Percentiles rank a stretch among this genome's conserved stretches.
Evolutionary conservation across 1,140 invertebrate genomes (phyloP).

Genomic region (Arctopsyche grandis): DNA sequence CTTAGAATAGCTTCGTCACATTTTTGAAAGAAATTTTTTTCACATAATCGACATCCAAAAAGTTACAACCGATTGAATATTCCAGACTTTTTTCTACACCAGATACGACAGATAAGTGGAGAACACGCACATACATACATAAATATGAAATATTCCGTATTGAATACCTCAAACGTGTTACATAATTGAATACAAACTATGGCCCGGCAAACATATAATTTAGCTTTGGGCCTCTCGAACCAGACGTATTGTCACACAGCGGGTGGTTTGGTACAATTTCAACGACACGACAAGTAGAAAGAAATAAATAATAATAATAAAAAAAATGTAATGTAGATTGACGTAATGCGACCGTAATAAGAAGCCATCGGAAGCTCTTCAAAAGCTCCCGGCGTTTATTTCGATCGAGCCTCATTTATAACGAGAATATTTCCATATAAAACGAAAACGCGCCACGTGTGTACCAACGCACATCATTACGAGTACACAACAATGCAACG

Average conservation of each 20-base stretch:
- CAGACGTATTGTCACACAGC: slow-evolving; percentile 36
- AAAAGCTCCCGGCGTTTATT: neutral
- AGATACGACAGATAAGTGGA: too few species aligned
- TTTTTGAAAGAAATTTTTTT: too few species aligned
- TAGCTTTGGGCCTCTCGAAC: slow-evolving; percentile 29
- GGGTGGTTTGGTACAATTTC: slow-evolving; percentile 14
- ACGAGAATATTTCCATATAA: too few species aligned
- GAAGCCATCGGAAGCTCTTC: slow-evolving; percentile 7
- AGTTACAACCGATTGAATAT: too few species aligned
- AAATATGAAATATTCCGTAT: neutral
- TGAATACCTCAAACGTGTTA: neutral
- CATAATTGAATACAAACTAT: slow-evolving; percentile 43
- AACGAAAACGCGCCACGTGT: too few species aligned
- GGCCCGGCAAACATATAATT: slow-evolving; percentile 37
- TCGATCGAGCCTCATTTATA: neutral
- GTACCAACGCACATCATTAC: too few species aligned
- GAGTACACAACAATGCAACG: too few species aligned
- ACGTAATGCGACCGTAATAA: slow-evolving; percentile 31
- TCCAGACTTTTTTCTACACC: too few species aligned
- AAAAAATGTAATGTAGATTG: slow-evolving; percentile 17
- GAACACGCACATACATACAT: too few species aligned
- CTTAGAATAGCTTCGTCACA: too few species aligned
- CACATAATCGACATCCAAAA: too few species aligned
- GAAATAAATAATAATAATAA: neutral
- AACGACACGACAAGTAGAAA: slow-evolving; percentile 1